Evolutionary conservation across 2,797 vertebrate genomes (phyloP), one percentile per base, ranked within the genome.

Genomic region (Periophthalmus magnuspinnatus): DNA sequence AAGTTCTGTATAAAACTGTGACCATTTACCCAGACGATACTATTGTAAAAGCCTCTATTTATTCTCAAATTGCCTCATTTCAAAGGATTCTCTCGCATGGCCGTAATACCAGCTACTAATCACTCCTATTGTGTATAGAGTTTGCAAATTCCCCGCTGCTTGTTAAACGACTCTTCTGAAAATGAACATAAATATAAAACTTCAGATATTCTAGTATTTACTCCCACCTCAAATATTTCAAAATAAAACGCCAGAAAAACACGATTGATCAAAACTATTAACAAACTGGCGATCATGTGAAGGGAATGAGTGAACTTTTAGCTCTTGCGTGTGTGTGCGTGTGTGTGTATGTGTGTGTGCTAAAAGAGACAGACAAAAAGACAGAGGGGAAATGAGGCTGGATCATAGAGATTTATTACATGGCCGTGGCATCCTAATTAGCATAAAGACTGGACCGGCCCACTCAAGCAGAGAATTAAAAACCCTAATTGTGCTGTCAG

Each of bases 391-490:
- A 89, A 86, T 86, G 88, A 92, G 89, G 86, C 83, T 85, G 90
- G 90, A 92, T 92, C 91, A 95, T 94, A 95, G 95, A 95, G 96
- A 96, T 96, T 95, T 94, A 94, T 96, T 96, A 95, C 94, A 95
- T 93, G 94, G 94, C 81, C 68, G 87, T 94, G 92, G 93, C 84
- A 79, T 91, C 93, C 94, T 96, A 95, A 97, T 97, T 98, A 96
- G 95, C 96, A 96, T 94, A 95, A 96, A 95, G 95, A 95, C 95
- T 96, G 95, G 95, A 95, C 95, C 95, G 94, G 96, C 94, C 94
- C 96, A 95, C 95, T 98, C 95, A 96, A 95, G 95, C 96, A 97
- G 95, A 97, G 96, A 98, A 98, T 97, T 97, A 96, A 97, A 97
- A 97, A 94, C 93, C 94, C 94, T 97, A 98, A 97, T 97, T 97